These are phyloP conservation scores for Dryas iulia DNA, from an alignment of 1,140 invertebrate species.

Conservation along the genomic window DNA sequence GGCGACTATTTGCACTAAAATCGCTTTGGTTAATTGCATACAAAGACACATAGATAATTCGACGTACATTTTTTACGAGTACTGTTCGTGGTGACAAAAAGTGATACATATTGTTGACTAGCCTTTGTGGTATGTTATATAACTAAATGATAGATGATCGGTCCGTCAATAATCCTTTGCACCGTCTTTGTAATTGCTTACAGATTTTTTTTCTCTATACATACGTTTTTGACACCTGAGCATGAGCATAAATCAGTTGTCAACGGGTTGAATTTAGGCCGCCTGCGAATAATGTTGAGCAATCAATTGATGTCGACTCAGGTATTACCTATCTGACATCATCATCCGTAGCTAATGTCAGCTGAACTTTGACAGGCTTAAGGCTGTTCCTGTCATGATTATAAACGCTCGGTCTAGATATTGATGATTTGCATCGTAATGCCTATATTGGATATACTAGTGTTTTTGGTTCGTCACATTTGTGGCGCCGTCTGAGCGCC, in stretches of 20 bases:
- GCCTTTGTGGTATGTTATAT: constrained; percentile 46
- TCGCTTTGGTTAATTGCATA: not conserved
- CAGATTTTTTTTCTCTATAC: constrained; percentile 53
- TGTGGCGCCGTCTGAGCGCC: too few relatives aligned
- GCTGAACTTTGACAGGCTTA: constrained; percentile 52
- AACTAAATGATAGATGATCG: constrained; percentile 63
- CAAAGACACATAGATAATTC: not conserved
- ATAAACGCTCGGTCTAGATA: constrained; percentile 24
- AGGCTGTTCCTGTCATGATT: constrained; percentile 43
- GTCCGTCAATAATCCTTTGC: constrained; percentile 47
- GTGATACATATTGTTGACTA: constrained; percentile 35
- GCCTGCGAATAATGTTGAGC: constrained; percentile 53
- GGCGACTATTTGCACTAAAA: too few relatives aligned
- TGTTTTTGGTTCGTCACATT: too few relatives aligned
- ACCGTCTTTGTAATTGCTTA: constrained; percentile 55
- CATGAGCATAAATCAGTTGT: constrained; percentile 72
- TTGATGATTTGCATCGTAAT: constrained; percentile 13
- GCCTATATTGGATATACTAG: not conserved
- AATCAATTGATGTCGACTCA: constrained; percentile 63
- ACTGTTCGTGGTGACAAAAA: constrained; percentile 21
- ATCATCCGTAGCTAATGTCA: constrained; percentile 46
- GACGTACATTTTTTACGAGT: constrained; percentile 9
- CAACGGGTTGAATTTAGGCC: constrained; percentile 61
- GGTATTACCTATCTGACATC: constrained; percentile 58
- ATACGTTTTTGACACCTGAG: constrained; percentile 67